Evolutionary conservation across 2,113 vertebrate genomes (phyloP), one percentile per base, ranked within the genome.

Genomic region (Seriola aureovittata): DNA sequence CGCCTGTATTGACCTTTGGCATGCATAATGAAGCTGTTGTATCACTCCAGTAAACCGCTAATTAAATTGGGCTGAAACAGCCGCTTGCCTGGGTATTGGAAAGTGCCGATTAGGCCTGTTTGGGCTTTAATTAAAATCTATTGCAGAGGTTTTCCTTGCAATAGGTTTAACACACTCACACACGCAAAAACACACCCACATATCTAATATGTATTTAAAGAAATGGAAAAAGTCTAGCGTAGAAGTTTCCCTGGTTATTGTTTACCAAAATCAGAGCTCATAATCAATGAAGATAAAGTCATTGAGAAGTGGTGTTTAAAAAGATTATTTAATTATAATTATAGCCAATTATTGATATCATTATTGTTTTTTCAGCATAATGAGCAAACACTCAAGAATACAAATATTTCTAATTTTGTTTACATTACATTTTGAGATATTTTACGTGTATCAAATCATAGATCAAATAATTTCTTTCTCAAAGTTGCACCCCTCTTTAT

Each of bases 11-110:
- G 93, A 95, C 92, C 93, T 93, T 92, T 95, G 93, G 87, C 92
- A 83, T 89, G 71, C 85, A 89, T 93, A 94, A 95, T 95, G 90
- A 93, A 93, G 93, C 88, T 71, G 76, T 88, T 91, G 85, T 89
- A 89, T 94, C 93, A 88, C 91, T 93, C 87, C 87, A 91, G 83
- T 93, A 91, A 91, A 90, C 88, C 79, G 88, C 86, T 93, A 93
- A 94, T 95, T 94, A 94, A 95, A 94, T 92, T 81, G 78, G 88
- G 93, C 92, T 94, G 91, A 95, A 94, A 86, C 90, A 93, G 93
- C 93, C 93, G 89, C 89, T 89, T 88, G 82, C 59, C 84, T 54
- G 81, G 78, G 68, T 78, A 54, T 77, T 86, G 89, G 72, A 92
- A 94, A 93, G 83, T 93, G 92, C 86, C 62, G 90, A 93, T 93